Conservation (phyloP, 2,888 invertebrate genomes). For the Phytoseiulus persimilis region DNA sequence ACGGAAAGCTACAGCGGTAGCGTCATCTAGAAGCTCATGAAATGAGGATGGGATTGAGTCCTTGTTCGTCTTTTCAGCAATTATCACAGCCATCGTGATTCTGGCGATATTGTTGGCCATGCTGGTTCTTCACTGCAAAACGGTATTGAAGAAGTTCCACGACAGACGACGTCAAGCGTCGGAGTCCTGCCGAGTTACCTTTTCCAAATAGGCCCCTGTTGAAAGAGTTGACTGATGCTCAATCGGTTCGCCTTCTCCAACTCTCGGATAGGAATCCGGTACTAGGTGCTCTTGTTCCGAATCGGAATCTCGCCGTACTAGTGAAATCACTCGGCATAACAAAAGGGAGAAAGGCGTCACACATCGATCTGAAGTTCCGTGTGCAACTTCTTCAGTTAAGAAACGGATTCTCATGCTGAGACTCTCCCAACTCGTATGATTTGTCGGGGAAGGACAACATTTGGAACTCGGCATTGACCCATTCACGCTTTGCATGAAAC, state of each 20-base stretch:
- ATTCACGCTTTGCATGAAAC: too few species aligned
- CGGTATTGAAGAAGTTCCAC: constrained; percentile 6
- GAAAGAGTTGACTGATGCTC: not conserved
- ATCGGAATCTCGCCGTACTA: not conserved
- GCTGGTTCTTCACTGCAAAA: constrained; percentile 12
- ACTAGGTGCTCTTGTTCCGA: not conserved
- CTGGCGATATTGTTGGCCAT: constrained; percentile 27
- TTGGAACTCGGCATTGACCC: not conserved
- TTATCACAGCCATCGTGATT: not conserved
- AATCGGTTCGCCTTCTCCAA: not conserved
- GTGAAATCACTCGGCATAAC: not conserved
- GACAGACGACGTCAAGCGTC: constrained; percentile 10
- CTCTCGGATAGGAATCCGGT: not conserved
- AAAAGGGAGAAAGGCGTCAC: not conserved
- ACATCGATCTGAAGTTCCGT: not conserved
- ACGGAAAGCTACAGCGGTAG: not conserved
- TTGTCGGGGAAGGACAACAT: not conserved
- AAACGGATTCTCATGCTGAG: not conserved
- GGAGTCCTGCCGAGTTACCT: not conserved
- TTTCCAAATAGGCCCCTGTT: not conserved
- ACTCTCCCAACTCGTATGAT: not conserved
- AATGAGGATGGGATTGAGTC: too few species aligned
- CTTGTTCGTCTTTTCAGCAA: not conserved
- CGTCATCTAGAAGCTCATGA: not conserved
- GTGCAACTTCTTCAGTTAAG: not conserved